phyloP scores from a whole-genome alignment of 2,888 invertebrate species.

The Notodonta dromedarius region DNA sequence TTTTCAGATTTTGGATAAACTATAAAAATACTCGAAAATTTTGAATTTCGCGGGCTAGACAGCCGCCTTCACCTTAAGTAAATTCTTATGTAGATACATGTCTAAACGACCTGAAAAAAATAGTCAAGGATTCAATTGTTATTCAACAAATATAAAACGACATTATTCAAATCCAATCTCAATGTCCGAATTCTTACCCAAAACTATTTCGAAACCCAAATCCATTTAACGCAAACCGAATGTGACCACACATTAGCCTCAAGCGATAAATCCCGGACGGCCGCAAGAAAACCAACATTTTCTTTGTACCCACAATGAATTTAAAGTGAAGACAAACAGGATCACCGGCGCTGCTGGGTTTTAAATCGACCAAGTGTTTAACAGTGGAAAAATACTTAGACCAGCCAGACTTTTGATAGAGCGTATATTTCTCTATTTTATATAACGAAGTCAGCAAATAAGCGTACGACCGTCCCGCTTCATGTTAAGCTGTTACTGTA shows the following conservation, averaged over 20 bases:
- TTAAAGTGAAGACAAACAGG: conserved; percentile 41
- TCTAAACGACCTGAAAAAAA: no score
- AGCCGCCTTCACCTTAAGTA: no score
- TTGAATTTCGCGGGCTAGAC: no score
- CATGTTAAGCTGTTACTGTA: no score
- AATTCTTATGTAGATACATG: no score
- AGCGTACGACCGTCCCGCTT: no score
- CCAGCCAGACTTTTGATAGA: not conserved
- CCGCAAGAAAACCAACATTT: conserved; percentile 24
- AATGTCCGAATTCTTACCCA: no score
- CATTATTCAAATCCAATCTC: not conserved
- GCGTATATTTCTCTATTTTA: no score
- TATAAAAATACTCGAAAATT: no score
- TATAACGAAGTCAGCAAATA: no score
- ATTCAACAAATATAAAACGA: not conserved
- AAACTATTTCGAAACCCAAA: conserved; percentile 1
- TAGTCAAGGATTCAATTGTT: no score
- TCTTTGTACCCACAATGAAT: conserved; percentile 40
- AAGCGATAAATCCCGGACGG: conserved; percentile 36
- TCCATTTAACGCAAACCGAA: conserved; percentile 9
- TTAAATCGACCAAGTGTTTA: conserved; percentile 19
- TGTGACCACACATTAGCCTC: conserved; percentile 32
- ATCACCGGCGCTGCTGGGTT: conserved; percentile 10
- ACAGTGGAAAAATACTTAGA: conserved; percentile 3
- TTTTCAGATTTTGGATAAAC: no score